Evolutionary conservation across 2,888 invertebrate genomes (phyloP), one percentile per base, ranked within the genome.

Genomic region (Leistus spinibarbis): DNA sequence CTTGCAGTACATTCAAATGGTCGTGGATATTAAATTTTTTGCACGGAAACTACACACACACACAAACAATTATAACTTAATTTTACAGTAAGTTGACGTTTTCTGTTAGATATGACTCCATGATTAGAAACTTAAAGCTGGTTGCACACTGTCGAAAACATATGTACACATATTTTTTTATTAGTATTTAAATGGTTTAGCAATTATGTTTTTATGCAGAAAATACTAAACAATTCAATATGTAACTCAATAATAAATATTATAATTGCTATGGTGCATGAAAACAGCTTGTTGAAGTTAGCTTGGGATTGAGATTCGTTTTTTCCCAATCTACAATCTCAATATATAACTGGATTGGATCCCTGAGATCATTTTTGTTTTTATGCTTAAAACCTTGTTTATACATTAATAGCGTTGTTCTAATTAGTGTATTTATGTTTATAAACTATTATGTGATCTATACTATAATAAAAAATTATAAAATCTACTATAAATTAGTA

Each of bases 31-130:
- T 13, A 7, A 40, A 60, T 20, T 16, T 17, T 60, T 67, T 53
- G 24, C 60, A 73, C 57, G 62, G 22, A 57, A 54, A 56, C 53
- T 19, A 54, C 16, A 62, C 73, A 65, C 64, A 22, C 13, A 72
- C 17, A 67, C 20, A 60, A 67, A 60, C 60, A 60, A 53, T 67
- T 17, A 40, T 40, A 20, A 67, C 60, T 73, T 73, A 67, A 67
- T 20, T 73, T 73, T 67, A 73, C 20, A 65, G 40, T 67, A 73
- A 67, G 62, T 67, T 73, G 73, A 73, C 73, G 73, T 73, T 73
- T 73, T 73, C 67, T 64, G 67, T 57, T 73, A 60, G 53, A 62
- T 67, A 67, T 54, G 54, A 60, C 73, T 73, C 73, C 73, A 73
- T 73, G 73, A 66, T 73, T 73, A 73, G 73, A 73, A 72, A 73